Evolutionary conservation across 2,113 vertebrate genomes (phyloP).

Genomic region (human): GRCh38 chr17:8489001-8489500

Average conservation of each 20-base stretch:
- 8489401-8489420: neutral
- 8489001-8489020: neutral
- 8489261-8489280: neutral
- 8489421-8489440: no score
- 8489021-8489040: neutral
- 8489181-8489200: neutral
- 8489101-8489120: neutral
- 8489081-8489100: neutral
- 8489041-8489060: neutral
- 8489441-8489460: no score
- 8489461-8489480: no score
- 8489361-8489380: neutral
- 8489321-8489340: neutral
- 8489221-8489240: neutral
- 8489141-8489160: neutral
- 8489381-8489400: neutral
- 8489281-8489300: neutral
- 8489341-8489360: neutral
- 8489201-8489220: neutral
- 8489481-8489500: no score
- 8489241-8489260: no score
- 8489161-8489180: neutral
- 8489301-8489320: neutral
- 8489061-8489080: neutral
- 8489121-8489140: neutral